phyloP scores from a whole-genome alignment of 1,140 invertebrate genomes.

The Eriocheir sinensis region DNA sequence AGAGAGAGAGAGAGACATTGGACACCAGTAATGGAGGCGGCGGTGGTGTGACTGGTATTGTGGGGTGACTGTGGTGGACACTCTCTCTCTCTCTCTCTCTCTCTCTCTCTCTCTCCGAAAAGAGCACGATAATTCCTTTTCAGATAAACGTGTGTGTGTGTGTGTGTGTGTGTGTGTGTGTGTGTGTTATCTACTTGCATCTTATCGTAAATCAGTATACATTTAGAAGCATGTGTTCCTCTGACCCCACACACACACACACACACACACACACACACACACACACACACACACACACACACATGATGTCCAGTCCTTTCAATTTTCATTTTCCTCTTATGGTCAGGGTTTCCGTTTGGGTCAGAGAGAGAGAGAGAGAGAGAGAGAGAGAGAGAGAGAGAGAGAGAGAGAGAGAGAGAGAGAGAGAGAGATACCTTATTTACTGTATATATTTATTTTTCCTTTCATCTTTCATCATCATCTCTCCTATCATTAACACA shows the following conservation, averaged over 20 bases:
- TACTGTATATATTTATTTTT: neutral
- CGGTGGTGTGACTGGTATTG: neutral
- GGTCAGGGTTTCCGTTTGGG: too few species aligned
- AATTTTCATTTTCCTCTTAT: too few species aligned
- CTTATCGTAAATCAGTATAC: too few species aligned
- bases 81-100: neutral
- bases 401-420: neutral
- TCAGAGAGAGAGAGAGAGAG: neutral
- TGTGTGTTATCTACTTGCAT: too few species aligned
- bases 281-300: too few species aligned
- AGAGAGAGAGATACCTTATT: neutral
- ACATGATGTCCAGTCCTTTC: too few species aligned
- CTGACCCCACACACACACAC: too few species aligned
- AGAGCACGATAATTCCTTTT: too few species aligned
- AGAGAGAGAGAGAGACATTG: neutral
- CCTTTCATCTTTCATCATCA: neutral
- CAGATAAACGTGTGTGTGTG: too few species aligned
- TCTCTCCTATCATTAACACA: neutral
- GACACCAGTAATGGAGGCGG: neutral
- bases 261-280: too few species aligned
- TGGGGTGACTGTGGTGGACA: conserved; percentile 82
- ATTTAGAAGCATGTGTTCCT: too few species aligned
- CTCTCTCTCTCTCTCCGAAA: neutral
- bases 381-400: neutral
- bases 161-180: too few species aligned